Conservation (phyloP, 2,113 vertebrate genomes). For the Chlorodrepanis virens region DNA sequence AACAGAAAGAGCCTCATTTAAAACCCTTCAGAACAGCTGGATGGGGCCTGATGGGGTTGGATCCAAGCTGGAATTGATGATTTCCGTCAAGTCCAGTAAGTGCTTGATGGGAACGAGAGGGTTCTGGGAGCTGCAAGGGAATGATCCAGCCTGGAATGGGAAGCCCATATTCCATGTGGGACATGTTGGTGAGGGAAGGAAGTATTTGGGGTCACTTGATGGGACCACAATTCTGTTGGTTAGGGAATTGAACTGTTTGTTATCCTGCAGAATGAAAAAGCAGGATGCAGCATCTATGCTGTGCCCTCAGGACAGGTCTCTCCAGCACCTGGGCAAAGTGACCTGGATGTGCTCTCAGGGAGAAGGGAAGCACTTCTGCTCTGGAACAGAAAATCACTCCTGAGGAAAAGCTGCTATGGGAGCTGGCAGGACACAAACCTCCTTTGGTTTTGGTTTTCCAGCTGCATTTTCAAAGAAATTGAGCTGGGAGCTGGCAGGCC, state of each 20-base stretch:
- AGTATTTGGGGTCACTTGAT: not conserved
- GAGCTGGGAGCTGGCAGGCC: not conserved
- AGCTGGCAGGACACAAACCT: not conserved
- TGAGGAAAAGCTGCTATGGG: not conserved
- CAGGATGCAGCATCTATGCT: not conserved
- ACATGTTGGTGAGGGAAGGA: not conserved
- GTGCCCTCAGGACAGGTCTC: not conserved
- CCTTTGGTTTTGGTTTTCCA: not conserved
- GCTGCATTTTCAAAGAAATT: not conserved
- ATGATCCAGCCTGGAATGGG: not conserved
- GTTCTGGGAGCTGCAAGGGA: not conserved
- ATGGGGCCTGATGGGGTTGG: not conserved
- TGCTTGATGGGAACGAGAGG: not conserved
- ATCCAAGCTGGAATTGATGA: not conserved
- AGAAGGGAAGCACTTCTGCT: not conserved
- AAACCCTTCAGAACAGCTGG: constrained; percentile 49
- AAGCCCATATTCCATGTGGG: not conserved
- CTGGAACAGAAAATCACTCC: not conserved
- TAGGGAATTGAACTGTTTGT: not conserved
- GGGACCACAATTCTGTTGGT: accelerated
- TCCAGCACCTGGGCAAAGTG: not conserved
- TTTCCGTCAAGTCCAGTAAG: not conserved
- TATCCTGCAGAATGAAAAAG: not conserved
- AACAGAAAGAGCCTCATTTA: constrained; percentile 56
- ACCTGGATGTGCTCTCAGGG: not conserved